Evolutionary conservation across 2,797 vertebrate genomes (phyloP).

Genomic region (Holocentrus rufus): DNA sequence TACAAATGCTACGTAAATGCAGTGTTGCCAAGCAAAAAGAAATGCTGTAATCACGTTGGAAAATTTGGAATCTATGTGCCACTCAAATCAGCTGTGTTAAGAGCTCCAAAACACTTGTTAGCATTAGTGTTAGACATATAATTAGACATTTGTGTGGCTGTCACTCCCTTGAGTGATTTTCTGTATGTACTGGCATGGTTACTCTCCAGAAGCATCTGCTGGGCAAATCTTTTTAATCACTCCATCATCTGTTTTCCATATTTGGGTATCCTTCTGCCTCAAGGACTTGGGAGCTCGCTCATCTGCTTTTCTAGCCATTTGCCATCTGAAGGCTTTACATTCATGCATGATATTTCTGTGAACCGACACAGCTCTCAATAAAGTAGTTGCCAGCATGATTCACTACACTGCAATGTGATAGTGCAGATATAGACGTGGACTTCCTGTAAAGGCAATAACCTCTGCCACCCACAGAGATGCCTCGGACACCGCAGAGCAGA

Average conservation of each 20-base stretch:
- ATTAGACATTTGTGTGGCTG: constrained; percentile 11
- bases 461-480: constrained; percentile 19
- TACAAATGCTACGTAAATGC: not conserved
- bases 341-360: not conserved
- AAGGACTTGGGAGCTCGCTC: not conserved
- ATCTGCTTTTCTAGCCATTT: not conserved
- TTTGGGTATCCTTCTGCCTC: not conserved
- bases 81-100: constrained; percentile 11
- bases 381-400: not conserved
- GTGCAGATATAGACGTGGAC: constrained; percentile 14
- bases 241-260: not conserved
- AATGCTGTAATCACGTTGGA: constrained; percentile 7
- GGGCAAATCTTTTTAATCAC: not conserved
- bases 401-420: constrained; percentile 19
- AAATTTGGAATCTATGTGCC: constrained; percentile 23
- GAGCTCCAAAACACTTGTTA: constrained; percentile 39
- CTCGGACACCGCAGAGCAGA: constrained; percentile 23
- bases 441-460: constrained; percentile 58
- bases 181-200: constrained; percentile 30
- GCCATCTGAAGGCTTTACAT: not conserved
- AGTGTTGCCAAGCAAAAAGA: constrained; percentile 58
- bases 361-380: not conserved
- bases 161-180: constrained; percentile 25
- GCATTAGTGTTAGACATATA: not conserved
- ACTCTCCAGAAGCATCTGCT: constrained; percentile 33